A percentile compares a stretch with the other conserved stretches of the same genome.
Evolutionary conservation across 1,140 invertebrate genomes (phyloP).

Genomic region (Cydia strobilella): DNA sequence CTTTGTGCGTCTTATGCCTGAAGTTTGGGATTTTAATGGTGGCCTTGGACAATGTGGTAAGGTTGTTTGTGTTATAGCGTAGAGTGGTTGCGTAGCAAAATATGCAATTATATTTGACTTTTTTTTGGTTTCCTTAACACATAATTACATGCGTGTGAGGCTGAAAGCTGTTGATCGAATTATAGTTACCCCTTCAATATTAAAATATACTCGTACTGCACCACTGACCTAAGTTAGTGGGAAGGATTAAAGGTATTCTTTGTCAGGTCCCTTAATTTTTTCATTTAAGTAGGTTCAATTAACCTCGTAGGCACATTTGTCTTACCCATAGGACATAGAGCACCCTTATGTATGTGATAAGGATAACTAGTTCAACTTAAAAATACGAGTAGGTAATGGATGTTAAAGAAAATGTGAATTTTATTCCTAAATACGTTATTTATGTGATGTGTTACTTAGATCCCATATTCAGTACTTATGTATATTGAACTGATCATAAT

Average conservation of each 20-base stretch:
- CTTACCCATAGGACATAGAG: too few relatives aligned
- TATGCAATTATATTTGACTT: too few relatives aligned
- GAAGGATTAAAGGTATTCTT: too few relatives aligned
- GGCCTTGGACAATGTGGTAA: conserved; percentile 18
- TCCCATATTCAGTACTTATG: background rate
- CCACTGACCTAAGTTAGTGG: too few relatives aligned
- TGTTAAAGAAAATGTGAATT: background rate
- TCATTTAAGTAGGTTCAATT: too few relatives aligned
- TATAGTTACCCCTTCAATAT: background rate
- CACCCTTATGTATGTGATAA: too few relatives aligned
- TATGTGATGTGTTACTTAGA: background rate
- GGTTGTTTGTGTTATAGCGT: background rate
- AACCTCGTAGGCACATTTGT: too few relatives aligned
- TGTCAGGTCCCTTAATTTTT: too few relatives aligned
- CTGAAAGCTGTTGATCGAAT: background rate
- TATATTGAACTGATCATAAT: background rate
- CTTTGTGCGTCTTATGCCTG: conserved; percentile 40
- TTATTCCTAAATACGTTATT: background rate
- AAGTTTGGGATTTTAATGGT: conserved; percentile 26
- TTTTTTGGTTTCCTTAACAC: too few relatives aligned
- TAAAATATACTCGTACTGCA: too few relatives aligned
- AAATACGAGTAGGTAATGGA: background rate
- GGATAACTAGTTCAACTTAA: too few relatives aligned
- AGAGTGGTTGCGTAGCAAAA: background rate
- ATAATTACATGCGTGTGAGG: too few relatives aligned